These are phyloP conservation scores for Thaumatotibia leucotreta DNA, from an alignment of 1,140 invertebrate species.

Conservation along the genomic window DNA sequence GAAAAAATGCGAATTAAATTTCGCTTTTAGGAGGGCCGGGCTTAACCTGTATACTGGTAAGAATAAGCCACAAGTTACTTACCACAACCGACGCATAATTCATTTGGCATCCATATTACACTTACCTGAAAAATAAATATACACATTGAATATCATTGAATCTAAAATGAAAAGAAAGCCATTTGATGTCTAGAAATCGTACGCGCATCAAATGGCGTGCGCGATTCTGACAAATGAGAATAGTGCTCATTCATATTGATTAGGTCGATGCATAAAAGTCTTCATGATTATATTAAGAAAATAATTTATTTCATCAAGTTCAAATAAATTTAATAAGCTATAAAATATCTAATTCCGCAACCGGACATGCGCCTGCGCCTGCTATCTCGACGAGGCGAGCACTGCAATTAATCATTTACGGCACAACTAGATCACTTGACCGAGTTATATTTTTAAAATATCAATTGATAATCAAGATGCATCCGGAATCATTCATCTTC, in stretches of 20 bases:
- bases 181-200: neutral
- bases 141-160: neutral
- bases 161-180: neutral
- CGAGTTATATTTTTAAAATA: slow-evolving; percentile 29
- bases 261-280: neutral
- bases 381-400: slow-evolving; percentile 6
- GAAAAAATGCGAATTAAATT: no score
- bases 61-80: neutral
- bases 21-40: no score
- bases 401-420: slow-evolving; percentile 28
- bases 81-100: neutral
- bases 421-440: slow-evolving; percentile 31
- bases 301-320: neutral
- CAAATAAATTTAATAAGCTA: neutral
- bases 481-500: slow-evolving; percentile 5
- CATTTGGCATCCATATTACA: neutral
- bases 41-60: no score
- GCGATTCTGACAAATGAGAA: neutral
- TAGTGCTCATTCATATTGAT: neutral
- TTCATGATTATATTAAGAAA: neutral
- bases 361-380: slow-evolving; percentile 19
- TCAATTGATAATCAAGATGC: slow-evolving; percentile 11
- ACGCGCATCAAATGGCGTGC: neutral
- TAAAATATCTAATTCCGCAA: neutral
- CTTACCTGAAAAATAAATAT: neutral